phyloP scores from a whole-genome alignment of 1,140 invertebrate species.

The Nixonia krombeini region DNA sequence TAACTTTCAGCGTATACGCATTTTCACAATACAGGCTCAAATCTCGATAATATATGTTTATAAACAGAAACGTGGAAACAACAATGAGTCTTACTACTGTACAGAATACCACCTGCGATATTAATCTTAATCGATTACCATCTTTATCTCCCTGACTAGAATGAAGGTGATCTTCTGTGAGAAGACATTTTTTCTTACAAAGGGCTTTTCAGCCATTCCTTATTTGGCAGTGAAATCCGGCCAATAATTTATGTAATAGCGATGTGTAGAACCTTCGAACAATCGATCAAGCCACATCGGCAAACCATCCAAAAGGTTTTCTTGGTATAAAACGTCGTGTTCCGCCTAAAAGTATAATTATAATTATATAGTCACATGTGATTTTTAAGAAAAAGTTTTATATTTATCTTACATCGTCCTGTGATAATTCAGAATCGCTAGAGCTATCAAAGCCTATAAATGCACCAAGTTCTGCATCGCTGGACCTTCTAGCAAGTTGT shows the following conservation, averaged over 20 bases:
- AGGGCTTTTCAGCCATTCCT: constrained; percentile 30
- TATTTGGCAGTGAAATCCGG: constrained; percentile 86
- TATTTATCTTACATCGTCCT: constrained; percentile 65
- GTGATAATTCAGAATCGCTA: constrained; percentile 80
- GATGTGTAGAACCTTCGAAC: constrained; percentile 94
- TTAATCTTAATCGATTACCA: constrained; percentile 7
- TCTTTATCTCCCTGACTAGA: constrained; percentile 31
- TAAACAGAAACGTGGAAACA: constrained; percentile 7
- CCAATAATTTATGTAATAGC: constrained; percentile 98
- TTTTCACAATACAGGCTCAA: not conserved
- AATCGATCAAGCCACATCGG: constrained; percentile 97
- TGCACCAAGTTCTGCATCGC: constrained; percentile 81
- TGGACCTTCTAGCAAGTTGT: constrained; percentile 70
- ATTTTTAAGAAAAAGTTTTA: too few relatives aligned
- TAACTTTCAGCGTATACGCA: not conserved
- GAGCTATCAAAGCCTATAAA: constrained; percentile 84
- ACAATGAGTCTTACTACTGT: constrained; percentile 14
- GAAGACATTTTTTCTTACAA: constrained; percentile 12
- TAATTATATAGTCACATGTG: too few relatives aligned
- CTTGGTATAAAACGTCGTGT: constrained; percentile 71
- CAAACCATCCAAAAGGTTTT: constrained; percentile 90
- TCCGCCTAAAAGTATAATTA: too few relatives aligned
- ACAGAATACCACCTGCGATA: constrained; percentile 6
- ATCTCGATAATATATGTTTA: not conserved
- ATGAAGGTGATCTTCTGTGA: constrained; percentile 21